A percentile compares a stretch with the other conserved stretches of the same genome.
phyloP scores from a whole-genome alignment of 2,888 invertebrate species.

The Cyclophora punctaria region DNA sequence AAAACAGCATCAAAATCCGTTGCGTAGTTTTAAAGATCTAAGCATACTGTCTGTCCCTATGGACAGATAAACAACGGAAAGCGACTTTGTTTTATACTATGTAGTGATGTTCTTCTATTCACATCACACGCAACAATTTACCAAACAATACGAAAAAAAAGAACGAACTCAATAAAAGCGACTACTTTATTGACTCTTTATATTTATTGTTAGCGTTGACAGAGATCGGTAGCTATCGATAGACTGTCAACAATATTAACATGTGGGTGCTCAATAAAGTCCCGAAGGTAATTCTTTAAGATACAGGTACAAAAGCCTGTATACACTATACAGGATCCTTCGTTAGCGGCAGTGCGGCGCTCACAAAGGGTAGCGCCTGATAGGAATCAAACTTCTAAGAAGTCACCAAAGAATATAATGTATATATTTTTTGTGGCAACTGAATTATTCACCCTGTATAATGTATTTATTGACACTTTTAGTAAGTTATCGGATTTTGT shows the following conservation, averaged over 20 bases:
- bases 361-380: slow-evolving; percentile 56
- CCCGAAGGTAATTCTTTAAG: slow-evolving; percentile 24
- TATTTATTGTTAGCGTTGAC: slow-evolving; percentile 43
- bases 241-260: slow-evolving; percentile 52
- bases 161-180: slow-evolving; percentile 5
- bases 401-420: slow-evolving; percentile 45
- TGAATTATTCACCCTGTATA: slow-evolving; percentile 62
- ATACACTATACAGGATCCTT: slow-evolving; percentile 27
- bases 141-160: slow-evolving; percentile 20
- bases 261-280: slow-evolving; percentile 44
- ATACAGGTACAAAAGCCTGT: slow-evolving; percentile 44
- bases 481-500: too few species aligned
- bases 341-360: slow-evolving; percentile 63
- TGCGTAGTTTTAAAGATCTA: too few species aligned
- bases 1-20: too few species aligned
- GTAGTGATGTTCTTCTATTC: too few species aligned
- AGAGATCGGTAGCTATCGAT: slow-evolving; percentile 64
- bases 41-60: too few species aligned
- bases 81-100: too few species aligned
- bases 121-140: too few species aligned
- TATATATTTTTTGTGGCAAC: slow-evolving; percentile 50
- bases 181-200: slow-evolving; percentile 25
- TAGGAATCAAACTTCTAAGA: slow-evolving; percentile 66
- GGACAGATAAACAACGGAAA: too few species aligned
- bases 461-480: too few species aligned